Conservation (phyloP, 2,113 vertebrate genomes). For the Lophotis ruficrista region DNA sequence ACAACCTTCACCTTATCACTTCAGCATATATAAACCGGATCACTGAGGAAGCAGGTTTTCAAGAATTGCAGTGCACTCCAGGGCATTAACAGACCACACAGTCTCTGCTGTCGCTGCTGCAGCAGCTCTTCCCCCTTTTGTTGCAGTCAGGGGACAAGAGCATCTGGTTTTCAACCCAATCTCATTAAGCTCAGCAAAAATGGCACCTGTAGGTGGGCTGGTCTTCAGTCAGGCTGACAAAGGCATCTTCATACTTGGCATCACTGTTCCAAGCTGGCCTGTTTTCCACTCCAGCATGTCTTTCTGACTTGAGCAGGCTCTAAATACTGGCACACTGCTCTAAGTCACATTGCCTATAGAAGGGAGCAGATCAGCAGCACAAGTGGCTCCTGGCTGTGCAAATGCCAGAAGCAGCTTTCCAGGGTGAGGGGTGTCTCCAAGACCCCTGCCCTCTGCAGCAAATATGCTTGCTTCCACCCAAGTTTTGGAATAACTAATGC, state of each 20-base stretch:
- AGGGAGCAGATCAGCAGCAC: not conserved
- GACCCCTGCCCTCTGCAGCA: not conserved
- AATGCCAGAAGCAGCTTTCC: slow-evolving; percentile 11
- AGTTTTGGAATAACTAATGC: not conserved
- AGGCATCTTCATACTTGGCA: not conserved
- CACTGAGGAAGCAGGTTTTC: not conserved
- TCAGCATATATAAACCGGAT: not conserved
- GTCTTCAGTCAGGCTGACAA: not conserved
- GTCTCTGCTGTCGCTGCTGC: not conserved
- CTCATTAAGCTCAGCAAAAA: not conserved
- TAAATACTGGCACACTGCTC: not conserved
- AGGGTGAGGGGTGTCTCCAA: not conserved
- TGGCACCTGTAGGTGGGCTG: not conserved
- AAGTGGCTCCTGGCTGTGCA: not conserved
- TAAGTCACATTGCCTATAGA: not conserved
- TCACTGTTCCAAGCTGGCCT: not conserved
- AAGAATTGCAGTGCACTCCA: not conserved
- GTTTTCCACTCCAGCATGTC: not conserved
- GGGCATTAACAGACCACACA: not conserved
- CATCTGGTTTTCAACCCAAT: not conserved
- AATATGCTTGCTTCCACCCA: not conserved
- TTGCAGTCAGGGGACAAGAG: not conserved
- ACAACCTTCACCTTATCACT: not conserved
- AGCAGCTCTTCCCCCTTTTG: not conserved
- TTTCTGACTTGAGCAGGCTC: not conserved